These are phyloP conservation scores for Stenchaetothrips biformis DNA, from an alignment of 2,888 invertebrate genomes.

Conservation along the genomic window DNA sequence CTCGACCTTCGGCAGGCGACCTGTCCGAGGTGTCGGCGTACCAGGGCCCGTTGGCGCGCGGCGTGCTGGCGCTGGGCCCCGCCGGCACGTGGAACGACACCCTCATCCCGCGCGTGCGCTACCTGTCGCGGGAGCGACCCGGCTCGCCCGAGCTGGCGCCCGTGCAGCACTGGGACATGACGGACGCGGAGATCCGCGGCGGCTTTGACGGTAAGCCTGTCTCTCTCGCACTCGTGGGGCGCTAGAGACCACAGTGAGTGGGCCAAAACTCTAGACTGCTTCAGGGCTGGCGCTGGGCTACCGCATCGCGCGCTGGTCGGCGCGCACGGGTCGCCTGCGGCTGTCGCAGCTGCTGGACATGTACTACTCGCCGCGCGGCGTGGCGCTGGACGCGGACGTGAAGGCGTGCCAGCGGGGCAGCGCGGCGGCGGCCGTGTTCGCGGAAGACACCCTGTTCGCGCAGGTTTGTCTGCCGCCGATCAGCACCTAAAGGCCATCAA, in stretches of 20 bases:
- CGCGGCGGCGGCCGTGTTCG: neutral
- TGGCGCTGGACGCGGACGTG: constrained; percentile 50
- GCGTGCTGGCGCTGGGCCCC: constrained; percentile 35
- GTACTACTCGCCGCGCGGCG: constrained; percentile 69
- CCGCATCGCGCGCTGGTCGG: constrained; percentile 49
- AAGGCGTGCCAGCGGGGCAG: constrained; percentile 63
- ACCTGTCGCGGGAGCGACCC: constrained; percentile 40
- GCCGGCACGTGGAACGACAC: constrained; percentile 65
- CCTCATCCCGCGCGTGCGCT: constrained; percentile 57
- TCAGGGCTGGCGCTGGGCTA: constrained; percentile 60
- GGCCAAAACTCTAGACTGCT: constrained; percentile 35
- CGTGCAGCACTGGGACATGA: constrained; percentile 34
- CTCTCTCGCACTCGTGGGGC: neutral
- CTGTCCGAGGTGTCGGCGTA: constrained; percentile 39
- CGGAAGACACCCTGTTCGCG: neutral
- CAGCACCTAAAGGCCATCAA: neutral
- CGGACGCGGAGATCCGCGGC: constrained; percentile 73
- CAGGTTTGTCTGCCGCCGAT: neutral
- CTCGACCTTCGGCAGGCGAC: constrained; percentile 39
- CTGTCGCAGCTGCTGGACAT: constrained; percentile 74
- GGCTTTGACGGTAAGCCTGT: constrained; percentile 60
- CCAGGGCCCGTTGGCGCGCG: constrained; percentile 35
- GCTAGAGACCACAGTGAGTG: neutral
- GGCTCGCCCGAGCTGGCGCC: constrained; percentile 2
- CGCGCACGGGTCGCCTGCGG: constrained; percentile 51